Conservation (phyloP, 1,140 invertebrate genomes). For the Lucilia cuprina region DNA sequence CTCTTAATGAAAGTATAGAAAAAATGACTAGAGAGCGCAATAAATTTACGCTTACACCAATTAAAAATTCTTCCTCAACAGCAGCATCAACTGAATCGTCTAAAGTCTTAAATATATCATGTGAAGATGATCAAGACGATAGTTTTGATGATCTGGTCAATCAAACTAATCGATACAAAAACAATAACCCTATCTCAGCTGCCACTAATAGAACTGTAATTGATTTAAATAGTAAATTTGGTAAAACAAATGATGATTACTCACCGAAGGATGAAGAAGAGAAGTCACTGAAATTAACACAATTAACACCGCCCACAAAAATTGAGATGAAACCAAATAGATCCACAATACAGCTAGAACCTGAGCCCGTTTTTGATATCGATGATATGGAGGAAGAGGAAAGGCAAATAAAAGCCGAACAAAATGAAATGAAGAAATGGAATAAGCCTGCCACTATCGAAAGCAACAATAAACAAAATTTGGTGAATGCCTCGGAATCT, state of each 20-base stretch:
- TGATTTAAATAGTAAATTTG: too few species aligned
- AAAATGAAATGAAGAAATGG: too few species aligned
- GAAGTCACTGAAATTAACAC: too few species aligned
- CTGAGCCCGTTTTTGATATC: too few species aligned
- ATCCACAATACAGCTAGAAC: too few species aligned
- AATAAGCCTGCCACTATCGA: too few species aligned
- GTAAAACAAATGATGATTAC: background rate
- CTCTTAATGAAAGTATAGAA: constrained; percentile 43
- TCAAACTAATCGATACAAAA: background rate
- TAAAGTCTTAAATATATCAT: constrained; percentile 15
- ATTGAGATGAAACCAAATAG: too few species aligned
- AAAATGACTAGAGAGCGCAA: constrained; percentile 39
- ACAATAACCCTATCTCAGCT: background rate
- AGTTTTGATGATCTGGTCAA: constrained; percentile 44
- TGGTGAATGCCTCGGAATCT: background rate
- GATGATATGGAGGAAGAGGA: too few species aligned
- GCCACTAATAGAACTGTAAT: background rate
- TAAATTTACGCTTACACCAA: constrained; percentile 34
- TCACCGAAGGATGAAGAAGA: too few species aligned
- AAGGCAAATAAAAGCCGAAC: too few species aligned
- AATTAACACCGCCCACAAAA: too few species aligned
- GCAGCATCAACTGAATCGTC: background rate
- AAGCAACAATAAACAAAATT: too few species aligned
- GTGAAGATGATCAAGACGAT: background rate
- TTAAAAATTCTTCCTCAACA: constrained; percentile 7